Evolutionary conservation across 2,113 vertebrate genomes (phyloP).

Genomic region (Aegotheles bennettii): DNA sequence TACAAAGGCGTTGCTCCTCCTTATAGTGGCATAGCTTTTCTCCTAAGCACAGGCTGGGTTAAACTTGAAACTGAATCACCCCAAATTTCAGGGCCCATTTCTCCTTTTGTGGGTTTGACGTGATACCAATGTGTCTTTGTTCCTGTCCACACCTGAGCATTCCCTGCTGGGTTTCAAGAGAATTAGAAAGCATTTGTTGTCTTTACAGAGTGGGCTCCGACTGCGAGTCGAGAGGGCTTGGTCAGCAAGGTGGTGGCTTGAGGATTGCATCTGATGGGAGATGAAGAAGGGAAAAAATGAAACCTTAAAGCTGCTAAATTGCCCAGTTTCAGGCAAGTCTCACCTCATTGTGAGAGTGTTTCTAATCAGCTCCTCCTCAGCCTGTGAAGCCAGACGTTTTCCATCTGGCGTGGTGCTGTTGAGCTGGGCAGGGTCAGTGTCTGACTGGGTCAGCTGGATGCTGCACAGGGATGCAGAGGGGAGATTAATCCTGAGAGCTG

Average conservation of each 20-base stretch:
- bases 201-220: background rate
- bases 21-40: rapidly evolving
- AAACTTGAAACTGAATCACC: background rate
- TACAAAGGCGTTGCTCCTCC: rapidly evolving
- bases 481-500: background rate
- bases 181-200: background rate
- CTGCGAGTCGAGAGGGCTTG: background rate
- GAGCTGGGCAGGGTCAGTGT: background rate
- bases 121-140: rapidly evolving
- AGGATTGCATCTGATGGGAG: background rate
- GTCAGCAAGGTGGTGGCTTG: background rate
- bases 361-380: background rate
- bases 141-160: rapidly evolving
- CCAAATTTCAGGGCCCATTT: background rate
- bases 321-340: background rate
- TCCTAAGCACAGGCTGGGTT: rapidly evolving
- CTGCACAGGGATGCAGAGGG: background rate
- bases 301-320: background rate
- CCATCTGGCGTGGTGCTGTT: background rate
- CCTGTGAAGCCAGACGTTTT: background rate
- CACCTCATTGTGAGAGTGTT: background rate
- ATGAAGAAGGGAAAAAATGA: background rate
- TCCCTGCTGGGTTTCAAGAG: background rate
- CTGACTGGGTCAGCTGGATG: background rate
- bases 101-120: background rate